Evolutionary conservation across 2,797 vertebrate genomes (phyloP).

Genomic region (Numenius phaeopus): DNA sequence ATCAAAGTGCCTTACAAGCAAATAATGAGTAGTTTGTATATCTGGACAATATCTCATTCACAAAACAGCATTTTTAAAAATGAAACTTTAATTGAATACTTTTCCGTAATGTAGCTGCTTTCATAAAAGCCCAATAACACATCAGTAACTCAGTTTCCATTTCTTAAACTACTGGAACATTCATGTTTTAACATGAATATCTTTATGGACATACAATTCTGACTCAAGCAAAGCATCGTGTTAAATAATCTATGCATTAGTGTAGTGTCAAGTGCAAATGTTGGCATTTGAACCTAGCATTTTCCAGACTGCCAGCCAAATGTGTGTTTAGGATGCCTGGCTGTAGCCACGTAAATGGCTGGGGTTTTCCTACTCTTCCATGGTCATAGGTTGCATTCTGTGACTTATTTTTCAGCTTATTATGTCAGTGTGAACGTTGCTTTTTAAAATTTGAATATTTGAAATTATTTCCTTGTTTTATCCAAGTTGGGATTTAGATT

Average conservation of each 20-base stretch:
- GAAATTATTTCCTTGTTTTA: constrained; percentile 6
- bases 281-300: constrained; percentile 51
- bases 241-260: constrained; percentile 67
- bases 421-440: background rate
- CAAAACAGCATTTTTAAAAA: constrained; percentile 18
- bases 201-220: constrained; percentile 64
- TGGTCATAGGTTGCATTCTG: background rate
- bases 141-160: constrained; percentile 65
- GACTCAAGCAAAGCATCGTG: constrained; percentile 59
- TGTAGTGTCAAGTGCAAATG: constrained; percentile 58
- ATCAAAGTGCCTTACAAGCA: background rate
- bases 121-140: constrained; percentile 48
- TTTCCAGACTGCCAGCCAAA: constrained; percentile 36
- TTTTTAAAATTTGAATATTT: background rate
- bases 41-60: background rate
- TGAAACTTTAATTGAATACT: background rate
- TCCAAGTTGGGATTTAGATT: background rate
- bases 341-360: background rate
- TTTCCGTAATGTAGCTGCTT: constrained; percentile 45
- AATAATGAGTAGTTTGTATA: constrained; percentile 13
- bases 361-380: background rate
- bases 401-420: background rate
- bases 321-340: constrained; percentile 7
- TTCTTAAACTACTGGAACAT: constrained; percentile 55
- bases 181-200: constrained; percentile 68